phyloP scores from a whole-genome alignment of 2,113 vertebrate species.

The Carassius gibelio region DNA sequence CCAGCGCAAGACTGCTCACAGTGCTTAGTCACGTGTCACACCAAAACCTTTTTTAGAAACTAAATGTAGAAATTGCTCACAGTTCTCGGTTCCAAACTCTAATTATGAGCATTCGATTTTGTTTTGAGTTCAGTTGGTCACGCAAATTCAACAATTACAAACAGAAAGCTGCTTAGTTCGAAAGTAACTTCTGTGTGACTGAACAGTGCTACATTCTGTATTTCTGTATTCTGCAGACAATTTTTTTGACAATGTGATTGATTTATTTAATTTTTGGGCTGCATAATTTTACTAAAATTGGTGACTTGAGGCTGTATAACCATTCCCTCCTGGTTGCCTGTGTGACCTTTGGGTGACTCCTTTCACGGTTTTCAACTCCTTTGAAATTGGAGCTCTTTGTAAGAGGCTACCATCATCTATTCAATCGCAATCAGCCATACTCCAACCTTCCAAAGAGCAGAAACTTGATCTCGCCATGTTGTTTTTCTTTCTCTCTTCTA shows the following conservation, averaged over 20 bases:
- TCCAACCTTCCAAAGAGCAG: conserved; percentile 34
- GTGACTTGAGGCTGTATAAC: neutral
- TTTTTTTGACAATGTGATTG: no score
- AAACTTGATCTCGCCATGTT: conserved; percentile 33
- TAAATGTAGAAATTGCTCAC: no score
- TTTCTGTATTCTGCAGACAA: neutral
- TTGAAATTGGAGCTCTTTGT: neutral
- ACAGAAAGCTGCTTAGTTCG: neutral
- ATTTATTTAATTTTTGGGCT: no score
- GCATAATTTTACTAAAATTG: neutral
- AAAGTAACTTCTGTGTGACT: neutral
- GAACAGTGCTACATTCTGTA: no score
- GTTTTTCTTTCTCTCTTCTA: conserved; percentile 8
- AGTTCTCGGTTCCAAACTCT: no score
- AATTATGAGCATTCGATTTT: conserved; percentile 25
- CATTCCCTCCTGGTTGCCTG: neutral
- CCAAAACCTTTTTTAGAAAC: no score
- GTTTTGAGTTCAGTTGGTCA: neutral
- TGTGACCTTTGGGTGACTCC: conserved; percentile 27
- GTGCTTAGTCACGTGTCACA: no score
- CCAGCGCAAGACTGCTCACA: no score
- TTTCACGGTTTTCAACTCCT: conserved; percentile 5
- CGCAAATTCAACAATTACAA: neutral
- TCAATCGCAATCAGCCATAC: neutral
- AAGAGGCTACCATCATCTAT: neutral